These are phyloP conservation scores for Callipepla squamata DNA, from an alignment of 2,113 vertebrate genomes.

Conservation along the genomic window DNA sequence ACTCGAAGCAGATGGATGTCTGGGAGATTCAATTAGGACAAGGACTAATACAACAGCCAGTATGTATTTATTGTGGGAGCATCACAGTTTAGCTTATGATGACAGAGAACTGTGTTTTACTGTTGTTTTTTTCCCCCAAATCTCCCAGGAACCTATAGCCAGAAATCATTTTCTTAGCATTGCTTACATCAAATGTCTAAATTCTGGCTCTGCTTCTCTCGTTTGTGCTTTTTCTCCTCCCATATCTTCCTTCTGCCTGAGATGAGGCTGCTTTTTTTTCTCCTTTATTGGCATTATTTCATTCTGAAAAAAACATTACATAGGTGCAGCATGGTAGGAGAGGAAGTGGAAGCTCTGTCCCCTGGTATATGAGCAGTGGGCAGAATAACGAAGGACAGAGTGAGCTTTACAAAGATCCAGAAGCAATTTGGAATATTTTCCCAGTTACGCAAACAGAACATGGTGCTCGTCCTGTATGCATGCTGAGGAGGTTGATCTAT, in stretches of 20 bases:
- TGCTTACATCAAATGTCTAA: not conserved
- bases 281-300: not conserved
- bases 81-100: not conserved
- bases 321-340: not conserved
- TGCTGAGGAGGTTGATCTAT: accelerated
- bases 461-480: accelerated
- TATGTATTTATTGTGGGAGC: not conserved
- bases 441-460: not conserved
- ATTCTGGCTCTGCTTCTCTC: not conserved
- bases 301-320: not conserved
- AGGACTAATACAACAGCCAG: no score
- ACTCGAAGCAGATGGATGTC: not conserved
- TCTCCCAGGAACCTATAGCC: not conserved
- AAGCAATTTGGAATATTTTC: not conserved
- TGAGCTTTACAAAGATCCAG: not conserved
- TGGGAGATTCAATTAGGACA: not conserved
- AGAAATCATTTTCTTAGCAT: not conserved
- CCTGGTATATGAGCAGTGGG: not conserved
- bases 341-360: no score
- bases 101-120: not conserved
- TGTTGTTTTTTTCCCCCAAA: not conserved
- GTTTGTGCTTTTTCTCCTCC: not conserved
- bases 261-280: not conserved
- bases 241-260: accelerated
- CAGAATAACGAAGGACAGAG: not conserved